These are phyloP conservation scores for Sarcophaga variegata DNA, from an alignment of 2,888 invertebrate genomes.

Conservation along the genomic window DNA sequence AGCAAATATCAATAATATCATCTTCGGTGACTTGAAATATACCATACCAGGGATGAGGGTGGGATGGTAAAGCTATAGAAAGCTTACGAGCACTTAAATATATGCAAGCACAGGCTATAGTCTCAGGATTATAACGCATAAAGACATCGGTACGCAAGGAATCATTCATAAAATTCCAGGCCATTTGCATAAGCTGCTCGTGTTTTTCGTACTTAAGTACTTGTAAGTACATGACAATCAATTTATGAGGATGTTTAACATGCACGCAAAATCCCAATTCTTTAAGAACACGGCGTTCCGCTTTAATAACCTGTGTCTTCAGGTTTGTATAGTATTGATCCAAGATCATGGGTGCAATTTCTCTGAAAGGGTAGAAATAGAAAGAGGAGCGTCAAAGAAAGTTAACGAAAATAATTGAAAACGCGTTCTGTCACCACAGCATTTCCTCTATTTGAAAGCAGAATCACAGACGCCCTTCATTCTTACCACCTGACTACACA, in stretches of 20 bases:
- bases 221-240: conserved; percentile 96
- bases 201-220: conserved; percentile 94
- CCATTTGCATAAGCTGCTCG: conserved; percentile 94
- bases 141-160: conserved; percentile 98
- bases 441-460: not conserved
- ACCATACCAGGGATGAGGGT: conserved; percentile 93
- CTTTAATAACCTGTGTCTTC: conserved; percentile 98
- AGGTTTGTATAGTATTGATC: conserved; percentile 96
- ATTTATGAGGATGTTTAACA: conserved; percentile 99
- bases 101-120: conserved; percentile 99
- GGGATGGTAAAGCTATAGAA: conserved; percentile 91
- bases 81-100: conserved; percentile 95
- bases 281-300: conserved; percentile 96
- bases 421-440: too few relatives aligned
- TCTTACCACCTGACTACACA: not conserved
- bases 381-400: conserved; percentile 22
- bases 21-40: conserved; percentile 92
- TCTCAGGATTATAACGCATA: conserved; percentile 96
- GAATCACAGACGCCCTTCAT: not conserved
- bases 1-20: conserved; percentile 92
- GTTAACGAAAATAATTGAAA: too few relatives aligned
- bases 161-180: conserved; percentile 99
- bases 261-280: conserved; percentile 99
- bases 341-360: conserved; percentile 93
- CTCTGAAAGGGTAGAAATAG: conserved; percentile 75